These are phyloP conservation scores for Leptonema lineaticorne DNA, from an alignment of 1,140 invertebrate species.

Conservation along the genomic window DNA sequence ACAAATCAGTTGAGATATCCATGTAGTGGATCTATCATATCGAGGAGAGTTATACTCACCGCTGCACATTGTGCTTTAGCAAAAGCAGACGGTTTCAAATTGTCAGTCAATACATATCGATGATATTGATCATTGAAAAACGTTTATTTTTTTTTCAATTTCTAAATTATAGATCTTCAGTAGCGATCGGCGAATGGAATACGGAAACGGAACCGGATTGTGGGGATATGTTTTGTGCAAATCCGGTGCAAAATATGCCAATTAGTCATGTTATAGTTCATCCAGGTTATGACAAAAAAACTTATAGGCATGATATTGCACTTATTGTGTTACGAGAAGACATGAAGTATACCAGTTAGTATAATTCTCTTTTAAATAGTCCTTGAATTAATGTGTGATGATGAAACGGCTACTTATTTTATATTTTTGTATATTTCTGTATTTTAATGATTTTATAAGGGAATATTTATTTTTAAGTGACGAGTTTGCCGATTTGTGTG, in stretches of 20 bases:
- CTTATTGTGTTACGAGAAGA: constrained; percentile 63
- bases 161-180: constrained; percentile 59
- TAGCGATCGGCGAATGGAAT: constrained; percentile 68
- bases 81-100: constrained; percentile 65
- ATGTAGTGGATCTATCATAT: constrained; percentile 69
- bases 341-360: constrained; percentile 66
- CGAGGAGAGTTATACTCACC: constrained; percentile 62
- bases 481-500: constrained; percentile 56
- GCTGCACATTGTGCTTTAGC: constrained; percentile 71
- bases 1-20: constrained; percentile 64
- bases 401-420: background rate
- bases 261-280: constrained; percentile 68
- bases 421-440: background rate
- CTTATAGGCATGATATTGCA: constrained; percentile 69
- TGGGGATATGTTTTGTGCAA: constrained; percentile 66
- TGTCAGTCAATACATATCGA: constrained; percentile 52
- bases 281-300: constrained; percentile 66
- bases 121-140: background rate
- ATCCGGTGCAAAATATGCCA: constrained; percentile 62
- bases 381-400: background rate
- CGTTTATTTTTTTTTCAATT: constrained; percentile 10
- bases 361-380: background rate
- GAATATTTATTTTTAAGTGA: constrained; percentile 48
- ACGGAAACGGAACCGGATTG: constrained; percentile 64
- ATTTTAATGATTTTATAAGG: background rate